Evolutionary conservation across 2,888 invertebrate genomes (phyloP).

Genomic region (Capitulum mitella): DNA sequence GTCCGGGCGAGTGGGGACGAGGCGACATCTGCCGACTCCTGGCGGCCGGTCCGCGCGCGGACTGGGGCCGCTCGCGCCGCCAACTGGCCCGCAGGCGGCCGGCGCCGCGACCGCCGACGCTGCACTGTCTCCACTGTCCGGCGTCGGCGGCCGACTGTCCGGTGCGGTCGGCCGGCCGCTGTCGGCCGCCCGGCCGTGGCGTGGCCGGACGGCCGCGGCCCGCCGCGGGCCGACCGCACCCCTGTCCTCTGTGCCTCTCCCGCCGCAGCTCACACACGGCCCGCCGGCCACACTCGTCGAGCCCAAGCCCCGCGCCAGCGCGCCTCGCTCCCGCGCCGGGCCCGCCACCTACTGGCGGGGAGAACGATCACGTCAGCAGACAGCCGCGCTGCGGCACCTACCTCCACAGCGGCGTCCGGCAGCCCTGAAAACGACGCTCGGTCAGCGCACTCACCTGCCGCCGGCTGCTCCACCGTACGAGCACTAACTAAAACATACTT

Average conservation of each 20-base stretch:
- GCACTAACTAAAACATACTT: neutral
- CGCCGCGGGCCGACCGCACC: neutral
- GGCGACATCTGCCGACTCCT: too few relatives aligned
- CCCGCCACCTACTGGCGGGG: conserved; percentile 10
- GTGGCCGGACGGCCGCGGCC: neutral
- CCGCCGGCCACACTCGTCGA: neutral
- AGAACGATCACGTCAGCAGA: neutral
- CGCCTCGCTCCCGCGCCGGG: neutral
- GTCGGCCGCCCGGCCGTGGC: neutral
- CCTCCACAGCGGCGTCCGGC: neutral
- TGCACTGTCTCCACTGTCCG: too few relatives aligned
- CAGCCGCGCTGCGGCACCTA: neutral
- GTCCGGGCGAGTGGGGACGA: too few relatives aligned
- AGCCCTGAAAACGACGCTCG: conserved; percentile 9
- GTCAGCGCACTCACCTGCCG: neutral
- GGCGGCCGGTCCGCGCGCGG: too few relatives aligned
- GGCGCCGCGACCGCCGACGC: too few relatives aligned
- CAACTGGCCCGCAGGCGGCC: too few relatives aligned
- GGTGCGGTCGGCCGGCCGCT: too few relatives aligned
- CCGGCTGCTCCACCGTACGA: neutral
- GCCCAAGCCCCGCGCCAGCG: neutral
- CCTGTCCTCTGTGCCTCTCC: neutral
- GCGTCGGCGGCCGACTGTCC: too few relatives aligned
- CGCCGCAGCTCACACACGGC: neutral
- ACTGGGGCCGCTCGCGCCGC: too few relatives aligned